These are phyloP conservation scores for Corvus hawaiiensis DNA, from an alignment of 2,113 vertebrate genomes.

Conservation along the genomic window DNA sequence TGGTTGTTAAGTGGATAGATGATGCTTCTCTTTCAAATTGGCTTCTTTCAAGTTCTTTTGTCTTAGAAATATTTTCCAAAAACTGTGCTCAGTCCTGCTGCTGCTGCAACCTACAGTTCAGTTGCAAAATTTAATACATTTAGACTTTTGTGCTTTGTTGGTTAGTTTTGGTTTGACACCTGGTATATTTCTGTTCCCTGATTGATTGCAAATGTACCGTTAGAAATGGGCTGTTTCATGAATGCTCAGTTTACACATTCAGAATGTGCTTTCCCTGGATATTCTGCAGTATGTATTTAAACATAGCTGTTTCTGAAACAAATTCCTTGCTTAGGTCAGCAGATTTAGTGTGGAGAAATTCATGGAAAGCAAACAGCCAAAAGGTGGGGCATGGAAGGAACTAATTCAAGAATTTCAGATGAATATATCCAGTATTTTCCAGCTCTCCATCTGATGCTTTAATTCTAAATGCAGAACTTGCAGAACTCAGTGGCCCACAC, in stretches of 20 bases:
- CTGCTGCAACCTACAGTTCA: background rate
- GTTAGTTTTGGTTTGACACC: conserved; percentile 25
- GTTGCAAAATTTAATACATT: background rate
- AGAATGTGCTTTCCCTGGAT: conserved; percentile 11
- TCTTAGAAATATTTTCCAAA: background rate
- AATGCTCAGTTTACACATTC: conserved; percentile 20
- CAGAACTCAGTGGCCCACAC: background rate
- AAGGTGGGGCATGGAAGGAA: background rate
- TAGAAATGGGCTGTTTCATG: background rate
- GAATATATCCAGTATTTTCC: background rate
- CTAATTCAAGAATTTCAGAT: background rate
- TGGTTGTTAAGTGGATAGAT: background rate
- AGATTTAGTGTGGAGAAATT: background rate
- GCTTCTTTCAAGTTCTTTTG: background rate
- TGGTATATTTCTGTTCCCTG: conserved; percentile 33
- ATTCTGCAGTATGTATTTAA: conserved; percentile 3
- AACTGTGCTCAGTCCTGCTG: background rate
- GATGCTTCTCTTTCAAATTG: background rate
- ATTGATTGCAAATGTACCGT: conserved; percentile 15
- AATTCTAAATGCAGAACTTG: background rate
- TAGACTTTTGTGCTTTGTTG: background rate
- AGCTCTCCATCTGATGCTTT: background rate
- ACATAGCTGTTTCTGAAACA: conserved; percentile 24
- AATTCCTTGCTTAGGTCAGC: conserved; percentile 40
- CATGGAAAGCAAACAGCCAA: conserved; percentile 4